Conservation (phyloP, 2,797 vertebrate species). For the Chromobotia macracanthus region DNA sequence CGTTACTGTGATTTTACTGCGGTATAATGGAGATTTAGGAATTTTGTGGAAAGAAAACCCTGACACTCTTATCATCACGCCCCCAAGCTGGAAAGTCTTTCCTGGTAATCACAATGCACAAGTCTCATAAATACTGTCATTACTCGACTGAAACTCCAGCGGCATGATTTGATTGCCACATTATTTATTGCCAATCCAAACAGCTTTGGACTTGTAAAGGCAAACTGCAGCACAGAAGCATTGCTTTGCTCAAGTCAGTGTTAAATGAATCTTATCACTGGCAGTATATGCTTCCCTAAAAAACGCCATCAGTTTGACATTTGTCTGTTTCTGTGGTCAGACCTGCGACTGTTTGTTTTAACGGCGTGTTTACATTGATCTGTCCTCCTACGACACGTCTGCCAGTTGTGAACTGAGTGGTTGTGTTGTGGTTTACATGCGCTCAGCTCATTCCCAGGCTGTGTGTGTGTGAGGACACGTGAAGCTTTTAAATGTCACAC, state of each 20-base stretch:
- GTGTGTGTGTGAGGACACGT: conserved; percentile 45
- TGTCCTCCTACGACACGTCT: conserved; percentile 57
- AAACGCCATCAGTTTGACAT: conserved; percentile 54
- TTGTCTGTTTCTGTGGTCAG: conserved; percentile 57
- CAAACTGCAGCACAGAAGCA: neutral
- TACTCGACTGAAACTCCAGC: neutral
- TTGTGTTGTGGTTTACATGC: conserved; percentile 52
- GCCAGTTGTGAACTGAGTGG: conserved; percentile 40
- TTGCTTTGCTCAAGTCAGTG: neutral
- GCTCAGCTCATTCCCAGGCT: conserved; percentile 55
- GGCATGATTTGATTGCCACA: neutral
- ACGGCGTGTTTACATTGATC: conserved; percentile 56
- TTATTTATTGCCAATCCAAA: neutral
- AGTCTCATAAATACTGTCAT: neutral
- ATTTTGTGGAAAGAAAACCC: neutral
- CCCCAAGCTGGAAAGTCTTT: neutral
- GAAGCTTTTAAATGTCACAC: conserved; percentile 54
- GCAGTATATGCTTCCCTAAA: conserved; percentile 57
- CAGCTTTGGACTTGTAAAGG: neutral
- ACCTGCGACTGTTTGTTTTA: conserved; percentile 58
- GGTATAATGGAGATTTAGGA: neutral
- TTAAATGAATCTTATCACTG: conserved; percentile 37
- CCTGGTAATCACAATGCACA: neutral
- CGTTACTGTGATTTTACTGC: neutral
- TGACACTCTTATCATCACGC: neutral